Base-by-base conservation (phyloP, 64 coral and sea anemone genomes). In the Exaiptasia diaphana region DNA sequence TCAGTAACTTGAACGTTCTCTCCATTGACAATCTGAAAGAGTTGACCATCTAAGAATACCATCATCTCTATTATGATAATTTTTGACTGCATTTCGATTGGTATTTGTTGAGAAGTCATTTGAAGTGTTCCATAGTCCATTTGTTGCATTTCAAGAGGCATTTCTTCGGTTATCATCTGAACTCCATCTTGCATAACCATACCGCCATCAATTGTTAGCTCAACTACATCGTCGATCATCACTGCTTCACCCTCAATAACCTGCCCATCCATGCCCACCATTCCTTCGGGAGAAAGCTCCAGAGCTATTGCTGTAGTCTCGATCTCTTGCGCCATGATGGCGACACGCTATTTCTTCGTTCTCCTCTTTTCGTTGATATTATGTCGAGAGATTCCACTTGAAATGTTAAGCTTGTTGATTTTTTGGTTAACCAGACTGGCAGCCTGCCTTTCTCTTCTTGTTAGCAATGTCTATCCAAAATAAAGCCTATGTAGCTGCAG, bases 1-100 rank as follows among this genome's bases (percentile, higher is more conserved):
- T 73, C 69, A 45, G 28, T 13, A 46, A 73, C 29, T 37, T 73
- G 69, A 1, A 15, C 28, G 21, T 73, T 49, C 15, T 14, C 40
- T 2, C 21, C 69, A 46, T 49, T 43, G 20, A 65, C 13, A 3
- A 35, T 24, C 38, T 65, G 61, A 36, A 65, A 65, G n/a, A 35
- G 30, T 65, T 65, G 27, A 0, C 69, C 82, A 31, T 63, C 40
- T 84, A 44, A 49, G 37, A 53, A 5, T 14, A 50, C 5, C 17
- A 54, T 26, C 21, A 52, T 55, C 8, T 84, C 50, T 54, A 13
- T 22, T 30, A 32, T 41, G 36, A 73, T 48, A 28, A 21, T 30
- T 42, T 85, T 22, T 62, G 82, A 74, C 13, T 74, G 68, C 53
- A 85, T 48, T 23, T 73, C 34, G 25, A 85, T 28, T 18, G 54